phyloP scores from a whole-genome alignment of 2,797 vertebrate species.

The Ctenochaetus hawaiiensis region DNA sequence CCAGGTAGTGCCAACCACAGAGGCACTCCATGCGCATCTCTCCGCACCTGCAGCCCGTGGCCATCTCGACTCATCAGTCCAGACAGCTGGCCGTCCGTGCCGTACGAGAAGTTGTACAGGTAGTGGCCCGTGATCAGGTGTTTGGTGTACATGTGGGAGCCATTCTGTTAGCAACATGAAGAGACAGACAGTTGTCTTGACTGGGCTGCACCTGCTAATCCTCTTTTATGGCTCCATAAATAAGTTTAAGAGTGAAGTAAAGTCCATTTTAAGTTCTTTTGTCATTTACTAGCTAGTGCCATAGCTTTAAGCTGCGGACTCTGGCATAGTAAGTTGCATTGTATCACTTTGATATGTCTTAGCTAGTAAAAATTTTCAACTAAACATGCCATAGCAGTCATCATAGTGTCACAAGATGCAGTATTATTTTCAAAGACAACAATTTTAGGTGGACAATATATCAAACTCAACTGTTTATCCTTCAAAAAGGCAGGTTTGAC shows the following conservation, averaged over 20 bases:
- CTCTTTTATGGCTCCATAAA: neutral
- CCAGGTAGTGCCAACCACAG: slow-evolving; percentile 94
- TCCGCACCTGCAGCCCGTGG: slow-evolving; percentile 90
- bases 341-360: neutral
- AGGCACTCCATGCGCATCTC: slow-evolving; percentile 92
- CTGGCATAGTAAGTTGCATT: neutral
- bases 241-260: no score
- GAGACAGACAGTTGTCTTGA: neutral
- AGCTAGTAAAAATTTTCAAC: neutral
- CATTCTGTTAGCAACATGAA: slow-evolving; percentile 82
- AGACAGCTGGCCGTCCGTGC: slow-evolving; percentile 88
- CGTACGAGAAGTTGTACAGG: slow-evolving; percentile 95
- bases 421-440: neutral
- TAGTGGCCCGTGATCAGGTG: slow-evolving; percentile 95
- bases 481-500: neutral
- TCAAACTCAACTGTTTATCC: neutral
- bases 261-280: neutral
- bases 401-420: neutral
- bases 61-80: slow-evolving; percentile 88
- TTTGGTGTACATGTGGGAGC: slow-evolving; percentile 93
- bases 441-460: neutral
- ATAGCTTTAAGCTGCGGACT: neutral
- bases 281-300: neutral
- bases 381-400: neutral
- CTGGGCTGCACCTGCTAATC: neutral